Percentiles rank a stretch among this genome's conserved stretches.
Evolutionary conservation across 1,140 invertebrate species (phyloP).

Genomic region (Chelonus insularis): DNA sequence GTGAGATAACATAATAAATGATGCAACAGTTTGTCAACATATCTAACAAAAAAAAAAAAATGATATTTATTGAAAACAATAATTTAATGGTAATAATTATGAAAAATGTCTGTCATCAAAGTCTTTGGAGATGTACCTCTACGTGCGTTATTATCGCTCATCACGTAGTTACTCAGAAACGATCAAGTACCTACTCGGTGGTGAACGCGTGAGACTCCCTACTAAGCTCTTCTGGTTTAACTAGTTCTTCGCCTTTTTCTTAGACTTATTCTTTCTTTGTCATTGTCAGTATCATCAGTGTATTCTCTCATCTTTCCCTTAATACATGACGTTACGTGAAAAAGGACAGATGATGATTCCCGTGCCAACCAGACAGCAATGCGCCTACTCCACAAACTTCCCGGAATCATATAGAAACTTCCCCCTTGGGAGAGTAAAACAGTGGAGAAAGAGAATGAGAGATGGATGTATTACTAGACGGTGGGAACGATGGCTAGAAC

Average conservation of each 20-base stretch:
- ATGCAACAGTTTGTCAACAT: too few species aligned
- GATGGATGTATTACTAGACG: constrained; percentile 49
- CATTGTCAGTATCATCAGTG: constrained; percentile 8
- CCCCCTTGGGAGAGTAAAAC: constrained; percentile 30
- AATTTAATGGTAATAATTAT: too few species aligned
- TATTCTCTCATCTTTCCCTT: background rate
- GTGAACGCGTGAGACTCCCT: constrained; percentile 22
- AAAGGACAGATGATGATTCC: constrained; percentile 36
- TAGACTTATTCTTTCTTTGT: constrained; percentile 19
- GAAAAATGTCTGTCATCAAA: background rate
- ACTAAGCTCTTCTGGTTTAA: constrained; percentile 32
- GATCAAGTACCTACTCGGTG: constrained; percentile 28
- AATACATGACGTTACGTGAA: background rate
- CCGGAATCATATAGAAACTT: constrained; percentile 41
- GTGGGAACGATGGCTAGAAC: constrained; percentile 50
- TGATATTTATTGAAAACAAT: too few species aligned
- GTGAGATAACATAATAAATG: too few species aligned
- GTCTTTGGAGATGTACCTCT: constrained; percentile 32
- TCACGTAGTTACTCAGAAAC: constrained; percentile 60
- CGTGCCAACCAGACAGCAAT: constrained; percentile 55
- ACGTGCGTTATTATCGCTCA: constrained; percentile 56
- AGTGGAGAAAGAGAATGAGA: constrained; percentile 28
- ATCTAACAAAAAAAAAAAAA: too few species aligned
- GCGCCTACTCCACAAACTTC: constrained; percentile 52
- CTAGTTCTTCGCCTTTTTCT: constrained; percentile 27